Percentiles rank a stretch among this genome's conserved stretches.
Conservation (phyloP, 2,797 vertebrate genomes). For the Glyptemys insculpta region DNA sequence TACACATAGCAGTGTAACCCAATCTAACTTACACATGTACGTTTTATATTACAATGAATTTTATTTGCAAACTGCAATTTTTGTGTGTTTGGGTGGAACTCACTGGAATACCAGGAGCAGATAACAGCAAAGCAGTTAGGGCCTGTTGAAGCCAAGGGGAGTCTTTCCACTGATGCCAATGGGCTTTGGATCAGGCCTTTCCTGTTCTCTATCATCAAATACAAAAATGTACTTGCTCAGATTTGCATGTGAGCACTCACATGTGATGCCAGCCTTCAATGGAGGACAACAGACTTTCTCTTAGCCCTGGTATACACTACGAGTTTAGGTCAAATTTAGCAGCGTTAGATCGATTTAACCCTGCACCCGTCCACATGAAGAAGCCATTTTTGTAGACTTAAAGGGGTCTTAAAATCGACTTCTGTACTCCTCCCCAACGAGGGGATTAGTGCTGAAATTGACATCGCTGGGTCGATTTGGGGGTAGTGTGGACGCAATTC, state of each 20-base stretch:
- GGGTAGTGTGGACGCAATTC: no score
- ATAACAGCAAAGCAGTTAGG: background rate
- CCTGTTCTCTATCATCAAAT: background rate
- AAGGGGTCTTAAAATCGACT: no score
- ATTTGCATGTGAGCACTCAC: background rate
- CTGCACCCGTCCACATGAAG: no score
- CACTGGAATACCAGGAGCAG: background rate
- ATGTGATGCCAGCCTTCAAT: background rate
- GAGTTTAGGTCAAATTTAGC: no score
- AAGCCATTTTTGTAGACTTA: no score
- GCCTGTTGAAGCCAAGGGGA: background rate
- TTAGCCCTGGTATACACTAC: no score
- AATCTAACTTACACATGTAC: background rate
- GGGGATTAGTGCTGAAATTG: no score
- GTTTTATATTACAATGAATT: conserved; percentile 18
- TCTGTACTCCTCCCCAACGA: no score
- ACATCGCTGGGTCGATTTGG: no score
- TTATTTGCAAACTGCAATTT: conserved; percentile 10
- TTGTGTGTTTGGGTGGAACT: background rate
- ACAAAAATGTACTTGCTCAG: background rate
- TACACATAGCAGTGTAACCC: background rate
- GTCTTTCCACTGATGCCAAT: background rate
- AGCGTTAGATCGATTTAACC: no score
- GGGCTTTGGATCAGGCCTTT: background rate
- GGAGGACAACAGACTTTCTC: background rate